These are phyloP conservation scores for Schizotus pectinicornis DNA, from an alignment of 2,888 invertebrate species.

Conservation along the genomic window DNA sequence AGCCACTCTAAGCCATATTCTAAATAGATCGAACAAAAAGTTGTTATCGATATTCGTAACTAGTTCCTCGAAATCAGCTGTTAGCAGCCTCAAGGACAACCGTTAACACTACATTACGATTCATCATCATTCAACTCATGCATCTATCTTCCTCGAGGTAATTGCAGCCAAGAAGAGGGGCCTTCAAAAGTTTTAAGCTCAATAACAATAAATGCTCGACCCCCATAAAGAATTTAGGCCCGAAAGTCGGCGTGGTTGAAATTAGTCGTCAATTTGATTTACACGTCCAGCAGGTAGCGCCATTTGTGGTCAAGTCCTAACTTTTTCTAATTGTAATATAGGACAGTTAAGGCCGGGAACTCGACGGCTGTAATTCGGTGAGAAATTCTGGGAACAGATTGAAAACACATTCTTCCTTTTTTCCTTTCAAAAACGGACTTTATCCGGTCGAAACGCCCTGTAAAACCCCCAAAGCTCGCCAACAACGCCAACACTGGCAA, in stretches of 20 bases:
- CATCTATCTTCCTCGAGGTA: not conserved
- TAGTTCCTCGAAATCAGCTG: constrained; percentile 33
- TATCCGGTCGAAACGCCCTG: constrained; percentile 22
- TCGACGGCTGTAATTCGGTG: constrained; percentile 11
- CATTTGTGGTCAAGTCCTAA: too few relatives aligned
- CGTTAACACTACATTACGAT: constrained; percentile 23
- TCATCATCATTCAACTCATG: too few relatives aligned
- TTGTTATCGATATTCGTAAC: constrained; percentile 2
- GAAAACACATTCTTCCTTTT: too few relatives aligned
- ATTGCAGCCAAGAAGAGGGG: too few relatives aligned
- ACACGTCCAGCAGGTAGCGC: too few relatives aligned
- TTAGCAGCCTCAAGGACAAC: constrained; percentile 37
- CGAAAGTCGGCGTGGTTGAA: not conserved
- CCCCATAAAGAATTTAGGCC: not conserved
- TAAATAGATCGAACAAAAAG: not conserved
- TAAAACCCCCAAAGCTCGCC: constrained; percentile 10
- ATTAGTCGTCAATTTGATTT: not conserved
- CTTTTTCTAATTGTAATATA: too few relatives aligned
- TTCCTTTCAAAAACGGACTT: constrained; percentile 18
- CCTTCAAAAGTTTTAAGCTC: not conserved
- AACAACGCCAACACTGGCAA: constrained; percentile 4
- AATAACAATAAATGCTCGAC: not conserved
- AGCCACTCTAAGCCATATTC: not conserved
- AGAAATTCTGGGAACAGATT: constrained; percentile 25
- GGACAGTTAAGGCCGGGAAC: too few relatives aligned